phyloP scores from a whole-genome alignment of 2,888 invertebrate species.

The Mythimna pallens region DNA sequence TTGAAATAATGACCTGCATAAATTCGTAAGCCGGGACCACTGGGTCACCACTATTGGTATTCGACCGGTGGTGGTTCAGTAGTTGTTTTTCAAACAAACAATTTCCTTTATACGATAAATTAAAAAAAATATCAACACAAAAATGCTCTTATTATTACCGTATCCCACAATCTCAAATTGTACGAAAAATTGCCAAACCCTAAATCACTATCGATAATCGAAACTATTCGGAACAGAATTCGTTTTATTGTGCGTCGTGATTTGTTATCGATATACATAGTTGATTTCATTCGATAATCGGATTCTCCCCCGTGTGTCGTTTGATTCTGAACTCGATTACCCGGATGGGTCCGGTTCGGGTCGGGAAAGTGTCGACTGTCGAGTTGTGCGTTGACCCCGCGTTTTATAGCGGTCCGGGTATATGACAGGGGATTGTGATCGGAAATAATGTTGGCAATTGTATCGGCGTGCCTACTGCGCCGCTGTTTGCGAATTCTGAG shows the following conservation, averaged over 20 bases:
- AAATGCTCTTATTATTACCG: neutral
- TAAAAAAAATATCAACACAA: neutral
- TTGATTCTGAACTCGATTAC: conserved; percentile 60
- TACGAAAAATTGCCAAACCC: conserved; percentile 35
- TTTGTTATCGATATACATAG: conserved; percentile 54
- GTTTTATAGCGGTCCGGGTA: conserved; percentile 59
- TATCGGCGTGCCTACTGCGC: conserved; percentile 38
- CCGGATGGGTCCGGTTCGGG: conserved; percentile 31
- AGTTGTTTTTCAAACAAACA: neutral
- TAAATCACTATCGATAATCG: conserved; percentile 50
- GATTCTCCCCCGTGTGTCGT: conserved; percentile 49
- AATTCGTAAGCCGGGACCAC: too few species aligned
- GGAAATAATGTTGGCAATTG: conserved; percentile 57
- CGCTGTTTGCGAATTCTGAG: conserved; percentile 32
- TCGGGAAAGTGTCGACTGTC: conserved; percentile 47
- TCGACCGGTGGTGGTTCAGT: too few species aligned
- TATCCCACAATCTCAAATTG: conserved; percentile 25
- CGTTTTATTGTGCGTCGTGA: conserved; percentile 55
- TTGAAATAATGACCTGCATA: too few species aligned
- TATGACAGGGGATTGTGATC: conserved; percentile 48
- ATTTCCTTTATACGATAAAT: neutral
- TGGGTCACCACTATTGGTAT: too few species aligned
- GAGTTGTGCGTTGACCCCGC: conserved; percentile 58
- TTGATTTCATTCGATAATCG: conserved; percentile 60
- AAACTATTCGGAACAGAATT: conserved; percentile 56